Evolutionary conservation across 1,140 invertebrate species (phyloP), one percentile per base, ranked within the genome.

Genomic region (Drosophila littoralis): DNA sequence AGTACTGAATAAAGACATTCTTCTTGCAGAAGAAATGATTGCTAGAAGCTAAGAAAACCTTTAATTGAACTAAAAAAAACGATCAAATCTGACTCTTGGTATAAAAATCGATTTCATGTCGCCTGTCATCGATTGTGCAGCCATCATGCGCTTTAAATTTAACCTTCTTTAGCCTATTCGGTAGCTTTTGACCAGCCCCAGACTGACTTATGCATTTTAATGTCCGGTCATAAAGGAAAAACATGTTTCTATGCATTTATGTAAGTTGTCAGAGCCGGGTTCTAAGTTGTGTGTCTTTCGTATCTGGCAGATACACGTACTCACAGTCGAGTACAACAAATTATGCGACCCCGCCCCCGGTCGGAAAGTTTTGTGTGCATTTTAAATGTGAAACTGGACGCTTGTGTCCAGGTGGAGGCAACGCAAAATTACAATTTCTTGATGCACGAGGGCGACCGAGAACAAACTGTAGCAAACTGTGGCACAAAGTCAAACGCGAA

Each of bases 401-500:
- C 35, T 48, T 35, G 48, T 12, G 22, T 58, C 72, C 66, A 75
- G 65, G 57, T 61, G 48, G 64, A 74, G 35, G 5, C 8, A n/a
- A 38, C 55, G 59, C 71, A 55, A 52, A 76, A 76, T 84, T 84
- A 77, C 77, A 80, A 79, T 84, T 80, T 77, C 67, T 75, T 3
- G 40, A 12, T 46, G 57, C 57, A 59, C 32, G 54, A 38, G 4
- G 5, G 22, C 22, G 67, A 36, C 5, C 12, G 22, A 45, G 40
- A 40, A 79, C 32, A 70, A 68, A 68, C 7, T 22, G 8, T 15
- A 33, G 22, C 13, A 51, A n/a, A 13, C 40, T n/a, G 54, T 7
- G 48, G 28, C 36, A 48, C 13, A 13, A 59, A 28, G 35, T 52
- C 58, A 46, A 55, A 77, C 50, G 52, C 58, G 63, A 61, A 52